These are phyloP conservation scores for Apogon hyalosoma DNA, from an alignment of 2,797 vertebrate genomes.

Conservation along the genomic window DNA sequence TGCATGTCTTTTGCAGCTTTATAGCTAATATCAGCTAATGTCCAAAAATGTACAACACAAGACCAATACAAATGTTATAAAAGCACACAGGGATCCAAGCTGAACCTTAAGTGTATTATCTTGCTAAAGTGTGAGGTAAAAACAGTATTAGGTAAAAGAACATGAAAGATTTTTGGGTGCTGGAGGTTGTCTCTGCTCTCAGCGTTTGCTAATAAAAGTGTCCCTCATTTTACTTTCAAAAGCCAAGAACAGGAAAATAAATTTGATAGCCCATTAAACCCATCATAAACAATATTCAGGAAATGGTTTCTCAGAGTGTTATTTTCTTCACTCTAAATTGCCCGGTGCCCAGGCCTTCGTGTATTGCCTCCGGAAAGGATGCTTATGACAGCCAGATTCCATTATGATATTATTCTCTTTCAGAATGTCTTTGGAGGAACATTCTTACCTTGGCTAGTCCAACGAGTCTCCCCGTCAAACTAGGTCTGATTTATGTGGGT, in stretches of 20 bases:
- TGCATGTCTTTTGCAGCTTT: no score
- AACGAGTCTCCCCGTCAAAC: slow-evolving; percentile 40
- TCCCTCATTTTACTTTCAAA: slow-evolving; percentile 58
- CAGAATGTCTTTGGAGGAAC: slow-evolving; percentile 60
- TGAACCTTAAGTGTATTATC: no score
- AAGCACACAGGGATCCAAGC: no score
- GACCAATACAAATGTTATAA: no score
- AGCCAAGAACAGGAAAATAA: slow-evolving; percentile 61
- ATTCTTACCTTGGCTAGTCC: slow-evolving; percentile 58
- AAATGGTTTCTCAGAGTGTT: slow-evolving; percentile 59
- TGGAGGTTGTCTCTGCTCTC: no score
- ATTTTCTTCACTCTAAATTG: slow-evolving; percentile 57
- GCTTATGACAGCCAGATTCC: slow-evolving; percentile 71
- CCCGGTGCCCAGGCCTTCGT: slow-evolving; percentile 54
- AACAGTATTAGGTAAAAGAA: no score
- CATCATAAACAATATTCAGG: slow-evolving; percentile 73
- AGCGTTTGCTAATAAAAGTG: slow-evolving; percentile 34
- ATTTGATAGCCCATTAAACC: slow-evolving; percentile 78
- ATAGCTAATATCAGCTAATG: no score
- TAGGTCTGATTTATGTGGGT: slow-evolving; percentile 61
- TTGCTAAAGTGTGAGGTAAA: no score
- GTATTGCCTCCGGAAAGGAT: slow-evolving; percentile 65
- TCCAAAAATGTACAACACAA: no score
- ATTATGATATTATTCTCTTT: slow-evolving; percentile 76
- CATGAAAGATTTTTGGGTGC: no score